Base-by-base conservation (phyloP, 2,113 vertebrate genomes). In the Erythrolamprus reginae region DNA sequence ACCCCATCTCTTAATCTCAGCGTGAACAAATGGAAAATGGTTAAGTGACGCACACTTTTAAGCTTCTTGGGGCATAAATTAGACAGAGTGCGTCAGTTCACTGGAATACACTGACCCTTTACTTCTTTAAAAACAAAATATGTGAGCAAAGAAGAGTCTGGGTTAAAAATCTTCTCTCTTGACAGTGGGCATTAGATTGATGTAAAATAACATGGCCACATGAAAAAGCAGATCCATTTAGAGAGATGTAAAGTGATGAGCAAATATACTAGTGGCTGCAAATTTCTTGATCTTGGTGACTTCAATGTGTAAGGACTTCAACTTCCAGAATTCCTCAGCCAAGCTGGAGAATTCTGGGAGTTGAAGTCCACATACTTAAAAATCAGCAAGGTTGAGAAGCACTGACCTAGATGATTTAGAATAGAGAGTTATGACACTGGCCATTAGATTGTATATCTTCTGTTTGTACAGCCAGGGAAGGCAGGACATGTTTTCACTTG, bases 51-150 rank as follows among this genome's bases (percentile, higher is more conserved):
- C 95, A 96, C 93, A 95, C 21, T 89, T 96, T 95, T 95, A 96
- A 96, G 94, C 93, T 96, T 89, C 95, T 95, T 87, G 86, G 94
- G 93, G 92, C 91, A 95, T 95, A 96, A 97, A 97, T 97, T 93
- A 96, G 95, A 95, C 90, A 0, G 85, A 96, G 93, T 96, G 85
- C 93, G 94, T 97, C 96, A 96, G 95, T 91, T 96, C 94, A 95
- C 94, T 94, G 95, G 95, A 96, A 96, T 97, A 95, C 92, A 94
- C 92, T 97, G 96, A 97, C 95, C 70, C 96, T 96, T 96, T 96
- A 93, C 96, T 93, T 95, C 95, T 97, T 93, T 96, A 96, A 96
- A 95, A 91, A 91, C 89, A 91, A 89, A 84, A 86, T 94, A 91
- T 58, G 91, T 82, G 56, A 86, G 86, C 28, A 48, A 56, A 92